Base-by-base conservation (phyloP, 2,888 invertebrate species). In the Sesia bembeciformis region DNA sequence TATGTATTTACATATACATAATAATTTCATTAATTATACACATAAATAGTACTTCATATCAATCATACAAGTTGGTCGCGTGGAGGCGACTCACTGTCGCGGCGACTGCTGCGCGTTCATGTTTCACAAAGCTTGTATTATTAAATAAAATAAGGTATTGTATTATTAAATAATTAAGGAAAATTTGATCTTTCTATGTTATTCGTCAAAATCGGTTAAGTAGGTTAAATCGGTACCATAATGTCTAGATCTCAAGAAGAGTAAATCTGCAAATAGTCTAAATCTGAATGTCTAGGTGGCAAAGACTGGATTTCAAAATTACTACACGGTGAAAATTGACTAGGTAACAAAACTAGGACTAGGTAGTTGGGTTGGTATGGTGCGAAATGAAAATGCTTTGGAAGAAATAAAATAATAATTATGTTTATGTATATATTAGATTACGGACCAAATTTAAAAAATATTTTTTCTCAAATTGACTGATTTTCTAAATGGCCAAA, bases 1-100 rank as follows among this genome's bases (percentile, higher is more conserved):
- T 84, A 84, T 84, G 84, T 88, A 88, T 88, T 85, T 84, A 87
- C 84, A 88, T 84, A 89, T 84, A 89, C 82, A 81, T 88, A 89
- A 55, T 58, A 55, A 81, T 84, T 80, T 79, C 62, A 76, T 79
- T 79, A 76, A 80, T 80, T 84, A 87, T 81, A 86, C 81, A 82
- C 79, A 80, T 84, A 83, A 81, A 85, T 83, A 85, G 75, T 78
- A 81, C 69, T 83, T 78, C 75, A 81, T 83, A 84, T 78, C 76
- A 77, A 81, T 78, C 71, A 76, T 72, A 66, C 67, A 67, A 66
- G 77, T 76, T 73, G 74, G 66, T 67, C 60, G 56, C 57, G 60
- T 54, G 55, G 57, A 64, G 56, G 56, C 58, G 60, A 55, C 60
- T 23, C 23, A 1, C 23, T 23, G 58, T 70, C 64, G 58, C 55